Base-by-base conservation (phyloP, 2,888 invertebrate genomes). In the Mythimna ferrago region DNA sequence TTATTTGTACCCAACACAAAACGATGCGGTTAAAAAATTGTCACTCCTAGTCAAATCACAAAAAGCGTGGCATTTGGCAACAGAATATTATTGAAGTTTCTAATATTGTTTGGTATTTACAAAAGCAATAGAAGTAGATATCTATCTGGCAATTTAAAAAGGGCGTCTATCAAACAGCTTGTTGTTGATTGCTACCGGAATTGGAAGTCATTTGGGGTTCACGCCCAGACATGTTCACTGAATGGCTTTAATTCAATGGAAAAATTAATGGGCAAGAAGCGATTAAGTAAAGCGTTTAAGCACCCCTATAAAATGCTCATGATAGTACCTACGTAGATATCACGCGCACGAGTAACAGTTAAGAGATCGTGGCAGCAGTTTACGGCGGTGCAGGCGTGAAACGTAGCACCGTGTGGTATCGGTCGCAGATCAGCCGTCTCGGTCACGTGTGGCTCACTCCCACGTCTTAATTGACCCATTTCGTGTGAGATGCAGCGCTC, bases 401-500 rank as follows among this genome's bases (percentile, higher is more conserved):
- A 94, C 91, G 90, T 91, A 89, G 91, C 94, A 93, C 93, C 87
- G 91, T 86, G 82, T 84, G 86, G 80, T 94, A 94, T 95, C 94
- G 82, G 80, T 79, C 85, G 76, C 83, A 74, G 91, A 95, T 95
- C 95, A 88, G 91, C 94, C 94, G 95, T 94, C 92, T 94, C 95
- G 94, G 95, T 96, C 96, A 96, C 95, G 96, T 94, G 89, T 89
- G 89, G 82, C 85, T 90, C 95, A 94, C 96, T 95, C 95, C 95
- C 95, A 95, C 96, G 95, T 95, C 95, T 94, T 96, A 96, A 96
- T 96, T 95, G 96, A 95, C 95, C 96, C 91, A 95, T 95, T 96
- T 95, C 94, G 95, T 95, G 95, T 95, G 92, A 94, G 93, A 93
- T 92, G 94, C 91, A 87, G 91, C 93, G 92, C 92, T 91, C 88